Conservation (phyloP, 2,888 invertebrate species). For the Sinohyriopsis cumingii region DNA sequence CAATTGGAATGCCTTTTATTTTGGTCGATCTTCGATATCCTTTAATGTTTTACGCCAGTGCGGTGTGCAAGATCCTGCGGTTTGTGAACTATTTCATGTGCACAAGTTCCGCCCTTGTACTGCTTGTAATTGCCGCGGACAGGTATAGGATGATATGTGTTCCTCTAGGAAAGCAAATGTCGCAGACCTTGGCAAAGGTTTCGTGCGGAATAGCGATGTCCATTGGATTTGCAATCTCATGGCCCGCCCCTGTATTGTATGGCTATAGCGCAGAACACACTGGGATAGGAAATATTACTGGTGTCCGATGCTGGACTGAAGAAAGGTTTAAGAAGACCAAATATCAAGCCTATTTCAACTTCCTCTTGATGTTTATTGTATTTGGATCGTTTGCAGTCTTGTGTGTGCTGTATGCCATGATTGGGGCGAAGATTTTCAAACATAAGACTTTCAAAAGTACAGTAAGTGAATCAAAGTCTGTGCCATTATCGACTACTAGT, state of each 20-base stretch:
- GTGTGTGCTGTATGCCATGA: slow-evolving; percentile 32
- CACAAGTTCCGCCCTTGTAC: slow-evolving; percentile 29
- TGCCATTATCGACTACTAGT: too few species aligned
- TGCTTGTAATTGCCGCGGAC: slow-evolving; percentile 42
- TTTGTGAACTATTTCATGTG: slow-evolving; percentile 40
- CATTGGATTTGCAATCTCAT: slow-evolving; percentile 26
- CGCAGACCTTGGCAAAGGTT: slow-evolving; percentile 22
- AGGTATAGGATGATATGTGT: slow-evolving; percentile 40
- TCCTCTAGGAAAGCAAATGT: slow-evolving; percentile 31
- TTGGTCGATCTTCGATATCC: slow-evolving; percentile 30
- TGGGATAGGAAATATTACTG: slow-evolving; percentile 17
- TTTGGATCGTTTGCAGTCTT: slow-evolving; percentile 31
- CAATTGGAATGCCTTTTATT: slow-evolving; percentile 37
- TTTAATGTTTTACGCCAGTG: slow-evolving; percentile 27
- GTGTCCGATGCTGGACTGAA: slow-evolving; percentile 29
- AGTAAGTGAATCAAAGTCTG: slow-evolving; percentile 8
- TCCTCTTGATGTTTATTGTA: slow-evolving; percentile 24
- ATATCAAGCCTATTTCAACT: slow-evolving; percentile 31
- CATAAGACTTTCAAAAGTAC: slow-evolving; percentile 20
- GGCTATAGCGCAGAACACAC: slow-evolving; percentile 26
- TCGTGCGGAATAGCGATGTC: slow-evolving; percentile 28
- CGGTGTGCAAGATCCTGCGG: slow-evolving; percentile 37
- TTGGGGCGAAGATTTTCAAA: slow-evolving; percentile 34
- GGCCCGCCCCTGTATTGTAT: slow-evolving; percentile 40
- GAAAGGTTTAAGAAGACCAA: slow-evolving; percentile 22